These are phyloP conservation scores for Mico argentatus DNA, from an alignment of 2,797 vertebrate species.

Conservation along the genomic window DNA sequence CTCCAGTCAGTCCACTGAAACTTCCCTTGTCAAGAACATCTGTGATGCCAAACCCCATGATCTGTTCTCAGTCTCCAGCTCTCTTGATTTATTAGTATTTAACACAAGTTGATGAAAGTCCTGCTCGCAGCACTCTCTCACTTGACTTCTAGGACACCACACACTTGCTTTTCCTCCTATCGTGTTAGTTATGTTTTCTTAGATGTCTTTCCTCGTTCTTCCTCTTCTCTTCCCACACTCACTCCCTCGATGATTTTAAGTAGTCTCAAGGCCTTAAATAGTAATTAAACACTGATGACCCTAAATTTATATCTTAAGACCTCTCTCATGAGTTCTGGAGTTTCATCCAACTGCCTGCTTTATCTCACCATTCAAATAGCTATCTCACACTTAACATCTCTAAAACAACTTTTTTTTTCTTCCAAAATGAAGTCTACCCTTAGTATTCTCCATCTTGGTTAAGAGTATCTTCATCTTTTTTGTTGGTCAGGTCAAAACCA, in stretches of 20 bases:
- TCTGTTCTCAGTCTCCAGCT: background rate
- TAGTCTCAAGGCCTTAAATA: conserved; percentile 22
- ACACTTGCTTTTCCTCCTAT: background rate
- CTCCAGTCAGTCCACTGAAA: background rate
- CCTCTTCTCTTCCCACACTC: background rate
- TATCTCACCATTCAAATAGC: background rate
- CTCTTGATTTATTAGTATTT: background rate
- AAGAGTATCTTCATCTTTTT: background rate
- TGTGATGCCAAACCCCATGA: background rate
- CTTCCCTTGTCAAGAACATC: background rate
- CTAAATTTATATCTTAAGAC: background rate
- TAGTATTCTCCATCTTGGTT: background rate
- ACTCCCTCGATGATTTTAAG: background rate
- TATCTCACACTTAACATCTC: background rate
- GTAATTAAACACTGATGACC: background rate
- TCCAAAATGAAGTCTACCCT: background rate
- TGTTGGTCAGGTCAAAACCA: background rate
- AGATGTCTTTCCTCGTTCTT: background rate
- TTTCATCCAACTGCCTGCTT: background rate
- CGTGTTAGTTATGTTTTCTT: background rate
- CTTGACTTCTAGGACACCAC: background rate
- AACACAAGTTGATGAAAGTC: background rate
- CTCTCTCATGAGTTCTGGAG: background rate
- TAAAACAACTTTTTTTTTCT: conserved; percentile 16
- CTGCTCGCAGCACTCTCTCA: background rate